Conservation (phyloP, 2,797 vertebrate genomes). For the Gymnodraco acuticeps region DNA sequence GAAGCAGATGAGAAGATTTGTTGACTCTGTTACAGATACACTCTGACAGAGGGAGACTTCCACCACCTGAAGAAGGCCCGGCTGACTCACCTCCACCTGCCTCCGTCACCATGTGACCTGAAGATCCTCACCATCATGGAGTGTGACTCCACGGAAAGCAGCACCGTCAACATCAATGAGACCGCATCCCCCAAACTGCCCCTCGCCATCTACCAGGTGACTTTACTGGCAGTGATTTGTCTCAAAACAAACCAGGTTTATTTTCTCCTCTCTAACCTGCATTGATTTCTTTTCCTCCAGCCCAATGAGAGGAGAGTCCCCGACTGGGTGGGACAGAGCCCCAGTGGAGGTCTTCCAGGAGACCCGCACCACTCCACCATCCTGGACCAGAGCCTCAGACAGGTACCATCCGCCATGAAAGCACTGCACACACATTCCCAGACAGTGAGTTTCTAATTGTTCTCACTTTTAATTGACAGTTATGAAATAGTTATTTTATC, state of each 20-base stretch:
- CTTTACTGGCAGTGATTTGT: background rate
- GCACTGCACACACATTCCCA: slow-evolving; percentile 83
- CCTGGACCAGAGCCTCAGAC: slow-evolving; percentile 80
- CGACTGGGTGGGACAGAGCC: slow-evolving; percentile 87
- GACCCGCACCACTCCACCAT: slow-evolving; percentile 91
- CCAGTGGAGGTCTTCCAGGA: slow-evolving; percentile 92
- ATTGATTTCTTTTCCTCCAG: slow-evolving; percentile 71
- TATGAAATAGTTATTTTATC: background rate
- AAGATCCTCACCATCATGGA: slow-evolving; percentile 98
- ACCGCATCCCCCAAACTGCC: slow-evolving; percentile 83
- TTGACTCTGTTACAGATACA: slow-evolving; percentile 86
- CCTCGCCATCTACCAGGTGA: slow-evolving; percentile 93
- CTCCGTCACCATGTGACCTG: slow-evolving; percentile 85
- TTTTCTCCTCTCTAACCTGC: background rate
- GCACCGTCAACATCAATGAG: slow-evolving; percentile 84
- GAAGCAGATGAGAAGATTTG: background rate
- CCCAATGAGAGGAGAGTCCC: slow-evolving; percentile 79
- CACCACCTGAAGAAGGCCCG: slow-evolving; percentile 97
- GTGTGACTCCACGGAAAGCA: slow-evolving; percentile 92
- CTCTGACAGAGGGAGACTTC: slow-evolving; percentile 96
- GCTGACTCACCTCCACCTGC: slow-evolving; percentile 92
- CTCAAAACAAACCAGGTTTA: background rate
- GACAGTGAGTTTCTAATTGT: slow-evolving; percentile 83
- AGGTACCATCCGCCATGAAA: slow-evolving; percentile 75
- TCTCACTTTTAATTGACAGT: background rate